These are phyloP conservation scores for Psilopogon haemacephalus DNA, from an alignment of 2,113 vertebrate species.

Conservation along the genomic window DNA sequence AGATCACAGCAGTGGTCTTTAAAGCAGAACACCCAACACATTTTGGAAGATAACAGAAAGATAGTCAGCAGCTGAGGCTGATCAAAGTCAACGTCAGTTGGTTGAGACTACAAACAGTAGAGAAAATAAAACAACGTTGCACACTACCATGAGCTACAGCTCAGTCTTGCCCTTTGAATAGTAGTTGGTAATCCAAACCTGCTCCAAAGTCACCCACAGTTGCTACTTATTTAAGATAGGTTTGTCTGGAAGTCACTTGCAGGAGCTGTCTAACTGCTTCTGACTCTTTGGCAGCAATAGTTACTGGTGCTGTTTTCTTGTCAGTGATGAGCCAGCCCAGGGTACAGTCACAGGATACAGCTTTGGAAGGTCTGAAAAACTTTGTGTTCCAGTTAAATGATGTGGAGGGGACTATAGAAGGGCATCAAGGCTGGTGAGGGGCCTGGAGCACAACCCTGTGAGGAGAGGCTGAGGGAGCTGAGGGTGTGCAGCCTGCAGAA, in stretches of 20 bases:
- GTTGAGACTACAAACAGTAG: background rate
- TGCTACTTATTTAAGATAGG: background rate
- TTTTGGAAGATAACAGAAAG: background rate
- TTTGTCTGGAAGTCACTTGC: background rate
- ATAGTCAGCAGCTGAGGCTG: background rate
- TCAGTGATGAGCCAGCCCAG: background rate
- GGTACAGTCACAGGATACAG: background rate
- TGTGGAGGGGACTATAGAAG: background rate
- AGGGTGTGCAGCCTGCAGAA: too few species aligned
- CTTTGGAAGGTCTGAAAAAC: background rate
- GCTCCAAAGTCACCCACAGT: background rate
- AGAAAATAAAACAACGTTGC: background rate
- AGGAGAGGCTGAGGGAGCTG: too few species aligned
- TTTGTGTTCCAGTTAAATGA: background rate
- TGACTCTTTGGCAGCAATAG: slow-evolving; percentile 14
- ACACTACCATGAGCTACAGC: background rate
- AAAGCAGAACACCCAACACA: background rate
- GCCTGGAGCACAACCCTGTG: too few species aligned
- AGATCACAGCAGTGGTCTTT: slow-evolving; percentile 12
- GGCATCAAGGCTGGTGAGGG: too few species aligned
- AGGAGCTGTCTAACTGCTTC: background rate
- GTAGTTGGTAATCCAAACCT: background rate
- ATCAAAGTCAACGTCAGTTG: background rate
- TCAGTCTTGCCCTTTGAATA: background rate
- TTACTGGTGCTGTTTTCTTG: background rate